Percentiles rank a stretch among this genome's conserved stretches.
These are phyloP conservation scores for Hoplodrina ambigua DNA, from an alignment of 2,888 invertebrate species.

Conservation along the genomic window DNA sequence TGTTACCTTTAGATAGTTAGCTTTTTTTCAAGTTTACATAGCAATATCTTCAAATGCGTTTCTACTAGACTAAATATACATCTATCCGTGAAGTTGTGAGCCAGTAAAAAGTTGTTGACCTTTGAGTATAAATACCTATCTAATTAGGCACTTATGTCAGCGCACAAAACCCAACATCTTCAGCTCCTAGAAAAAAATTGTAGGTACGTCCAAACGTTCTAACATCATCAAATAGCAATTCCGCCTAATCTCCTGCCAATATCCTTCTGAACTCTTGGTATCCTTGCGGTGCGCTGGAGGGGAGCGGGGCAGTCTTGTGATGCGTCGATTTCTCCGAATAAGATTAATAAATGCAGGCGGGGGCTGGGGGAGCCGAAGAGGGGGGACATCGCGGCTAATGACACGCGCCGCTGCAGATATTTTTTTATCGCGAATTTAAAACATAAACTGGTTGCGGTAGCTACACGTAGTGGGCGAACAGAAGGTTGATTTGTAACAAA, in stretches of 20 bases:
- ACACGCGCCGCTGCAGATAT: constrained; percentile 87
- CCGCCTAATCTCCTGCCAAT: constrained; percentile 33
- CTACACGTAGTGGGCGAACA: constrained; percentile 28
- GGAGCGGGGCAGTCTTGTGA: constrained; percentile 70
- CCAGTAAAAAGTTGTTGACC: constrained; percentile 55
- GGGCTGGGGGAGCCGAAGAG: constrained; percentile 65
- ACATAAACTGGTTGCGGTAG: constrained; percentile 84
- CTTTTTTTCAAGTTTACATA: not conserved
- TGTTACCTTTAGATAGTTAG: not conserved
- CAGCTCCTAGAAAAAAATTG: constrained; percentile 32
- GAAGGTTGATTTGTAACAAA: constrained; percentile 38
- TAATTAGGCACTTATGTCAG: constrained; percentile 41
- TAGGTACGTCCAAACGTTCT: constrained; percentile 1
- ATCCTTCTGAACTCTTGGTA: constrained; percentile 54
- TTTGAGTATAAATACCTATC: constrained; percentile 48
- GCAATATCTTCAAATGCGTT: constrained; percentile 22
- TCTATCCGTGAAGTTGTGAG: constrained; percentile 18
- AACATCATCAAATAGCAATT: constrained; percentile 32
- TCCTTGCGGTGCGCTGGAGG: constrained; percentile 47
- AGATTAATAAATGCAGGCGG: constrained; percentile 88
- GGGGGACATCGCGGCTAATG: constrained; percentile 82
- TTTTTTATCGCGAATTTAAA: constrained; percentile 89
- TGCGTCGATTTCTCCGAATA: constrained; percentile 89
- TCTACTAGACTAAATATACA: constrained; percentile 14
- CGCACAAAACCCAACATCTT: not conserved